Conservation (phyloP, 2,113 vertebrate species). For the Microcebus lehilahytsara region DNA sequence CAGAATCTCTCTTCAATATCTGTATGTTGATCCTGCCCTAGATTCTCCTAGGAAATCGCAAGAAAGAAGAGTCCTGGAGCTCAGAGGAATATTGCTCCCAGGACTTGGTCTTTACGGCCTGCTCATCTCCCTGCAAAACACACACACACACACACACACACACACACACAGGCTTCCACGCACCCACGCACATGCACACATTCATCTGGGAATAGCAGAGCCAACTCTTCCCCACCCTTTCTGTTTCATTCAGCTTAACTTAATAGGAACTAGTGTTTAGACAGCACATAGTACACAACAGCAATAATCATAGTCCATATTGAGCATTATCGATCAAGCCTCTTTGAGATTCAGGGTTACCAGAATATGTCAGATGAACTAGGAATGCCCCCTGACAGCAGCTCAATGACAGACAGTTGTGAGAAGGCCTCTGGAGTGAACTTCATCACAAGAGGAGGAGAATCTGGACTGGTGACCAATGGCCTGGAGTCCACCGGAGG, state of each 20-base stretch:
- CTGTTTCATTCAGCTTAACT: background rate
- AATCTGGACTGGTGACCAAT: background rate
- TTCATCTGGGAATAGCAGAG: background rate
- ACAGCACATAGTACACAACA: background rate
- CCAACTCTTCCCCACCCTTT: background rate
- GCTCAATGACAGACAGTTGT: background rate
- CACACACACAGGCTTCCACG: background rate
- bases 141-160: too few species aligned
- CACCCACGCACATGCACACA: rapidly evolving
- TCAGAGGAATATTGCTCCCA: background rate
- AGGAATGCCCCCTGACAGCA: background rate
- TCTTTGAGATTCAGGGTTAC: conserved; percentile 5
- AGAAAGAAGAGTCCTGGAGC: background rate
- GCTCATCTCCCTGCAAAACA: background rate
- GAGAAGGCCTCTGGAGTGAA: background rate
- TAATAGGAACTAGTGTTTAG: background rate
- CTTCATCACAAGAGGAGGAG: background rate
- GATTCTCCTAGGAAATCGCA: background rate
- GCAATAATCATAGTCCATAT: background rate
- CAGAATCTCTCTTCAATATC: background rate
- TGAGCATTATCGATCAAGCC: background rate
- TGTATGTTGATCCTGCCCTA: background rate
- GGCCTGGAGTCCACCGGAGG: background rate
- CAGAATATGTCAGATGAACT: background rate
- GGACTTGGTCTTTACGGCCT: background rate